Base-by-base conservation (phyloP, 1,140 invertebrate species). In the Pogonus chalceus region DNA sequence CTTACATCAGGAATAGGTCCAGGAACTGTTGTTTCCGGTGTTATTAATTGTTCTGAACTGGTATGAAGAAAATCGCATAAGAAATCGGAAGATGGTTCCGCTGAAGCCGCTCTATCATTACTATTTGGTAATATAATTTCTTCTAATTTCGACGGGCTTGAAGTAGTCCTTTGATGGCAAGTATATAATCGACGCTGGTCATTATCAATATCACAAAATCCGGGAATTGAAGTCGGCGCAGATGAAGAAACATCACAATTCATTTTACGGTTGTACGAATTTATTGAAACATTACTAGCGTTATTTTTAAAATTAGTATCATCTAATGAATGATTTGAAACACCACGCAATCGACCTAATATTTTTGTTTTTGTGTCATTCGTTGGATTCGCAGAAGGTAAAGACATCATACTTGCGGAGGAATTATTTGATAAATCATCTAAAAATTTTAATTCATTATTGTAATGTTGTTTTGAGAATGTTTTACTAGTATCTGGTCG, bases 111-210 rank as follows among this genome's bases (percentile, higher is more conserved):
- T 35, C 23, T 23, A 12, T 3, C 4, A 35, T 52, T 43, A 20
- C 26, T 21, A 49, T 51, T 51, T 23, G 26, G 20, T 53, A 50
- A 9, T 55, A 56, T 55, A 58, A 78, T 60, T 60, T 80, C 78
- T 61, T 82, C 82, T 52, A 88, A 72, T 70, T 88, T 86, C 0
- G 83, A 87, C 2, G 87, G 87, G 60, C 85, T 87, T 2, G 86
- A 88, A 1, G 83, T 86, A 1, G 87, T 87, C 60, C 87, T 68
- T 54, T 87, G 84, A 68, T 88, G 87, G 59, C 71, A 79, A 58
- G 67, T 74, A 62, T 60, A 70, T 67, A 56, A 67, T 63, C 64
- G 75, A 68, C 51, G 67, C 62, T 54, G 37, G 67, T 68, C 35
- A 65, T 56, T 56, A 55, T 66, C 9, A 60, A 59, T 0, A 69